Evolutionary conservation across 2,113 vertebrate species (phyloP).

Genomic region (Scartelaos histophorus): DNA sequence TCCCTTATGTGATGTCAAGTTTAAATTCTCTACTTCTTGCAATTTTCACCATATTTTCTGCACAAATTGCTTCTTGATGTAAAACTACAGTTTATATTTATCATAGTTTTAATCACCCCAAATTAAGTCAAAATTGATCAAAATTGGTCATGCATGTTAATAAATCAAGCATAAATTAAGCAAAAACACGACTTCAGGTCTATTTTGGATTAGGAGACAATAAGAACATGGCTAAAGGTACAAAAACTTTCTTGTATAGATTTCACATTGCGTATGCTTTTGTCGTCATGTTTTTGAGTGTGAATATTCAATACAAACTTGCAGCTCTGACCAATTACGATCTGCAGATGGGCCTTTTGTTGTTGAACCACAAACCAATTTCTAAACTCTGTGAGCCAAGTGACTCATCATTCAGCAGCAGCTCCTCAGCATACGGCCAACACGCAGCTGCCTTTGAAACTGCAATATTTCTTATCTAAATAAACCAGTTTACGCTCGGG

Average conservation of each 20-base stretch:
- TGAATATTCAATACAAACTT: conserved; percentile 24
- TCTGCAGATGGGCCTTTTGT: conserved; percentile 59
- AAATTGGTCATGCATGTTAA: too few relatives aligned
- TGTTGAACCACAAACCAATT: conserved; percentile 68
- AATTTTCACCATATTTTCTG: too few relatives aligned
- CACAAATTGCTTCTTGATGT: too few relatives aligned
- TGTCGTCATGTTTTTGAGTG: conserved; percentile 17
- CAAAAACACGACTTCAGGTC: too few relatives aligned
- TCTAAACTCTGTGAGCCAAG: conserved; percentile 60
- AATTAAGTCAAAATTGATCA: too few relatives aligned
- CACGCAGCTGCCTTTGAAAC: conserved; percentile 32
- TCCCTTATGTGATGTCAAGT: too few relatives aligned
- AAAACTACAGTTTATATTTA: too few relatives aligned
- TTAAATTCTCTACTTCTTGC: too few relatives aligned
- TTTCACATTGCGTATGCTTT: conserved; percentile 16
- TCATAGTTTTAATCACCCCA: too few relatives aligned
- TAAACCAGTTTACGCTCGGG: conserved; percentile 54
- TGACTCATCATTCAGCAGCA: conserved; percentile 59
- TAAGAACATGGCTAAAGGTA: too few relatives aligned
- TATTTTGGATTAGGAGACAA: too few relatives aligned
- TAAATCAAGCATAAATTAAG: too few relatives aligned
- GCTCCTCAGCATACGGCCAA: conserved; percentile 52
- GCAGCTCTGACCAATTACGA: conserved; percentile 50
- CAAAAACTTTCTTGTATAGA: conserved; percentile 17
- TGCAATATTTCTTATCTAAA: conserved; percentile 61